Conservation (phyloP, 2,888 invertebrate species). For the Melitaea athalia region DNA sequence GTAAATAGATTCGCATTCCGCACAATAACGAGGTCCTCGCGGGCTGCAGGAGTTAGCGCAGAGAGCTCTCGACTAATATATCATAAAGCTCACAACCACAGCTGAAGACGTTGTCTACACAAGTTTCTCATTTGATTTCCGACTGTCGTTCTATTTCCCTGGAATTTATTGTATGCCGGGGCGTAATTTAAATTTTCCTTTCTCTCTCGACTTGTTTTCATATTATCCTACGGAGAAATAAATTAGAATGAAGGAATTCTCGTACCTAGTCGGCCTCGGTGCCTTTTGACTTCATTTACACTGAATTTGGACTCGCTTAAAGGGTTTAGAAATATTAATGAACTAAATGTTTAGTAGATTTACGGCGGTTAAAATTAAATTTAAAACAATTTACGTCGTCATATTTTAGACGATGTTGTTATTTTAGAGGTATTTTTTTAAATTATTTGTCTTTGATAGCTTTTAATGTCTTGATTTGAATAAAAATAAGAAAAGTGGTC, state of each 20-base stretch:
- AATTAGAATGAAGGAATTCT: constrained; percentile 35
- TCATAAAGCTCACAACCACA: constrained; percentile 22
- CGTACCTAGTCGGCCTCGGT: constrained; percentile 17
- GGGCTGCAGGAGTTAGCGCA: neutral
- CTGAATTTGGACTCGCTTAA: constrained; percentile 25
- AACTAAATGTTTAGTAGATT: constrained; percentile 20
- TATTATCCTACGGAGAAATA: constrained; percentile 40
- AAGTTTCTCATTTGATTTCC: constrained; percentile 37
- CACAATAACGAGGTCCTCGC: neutral
- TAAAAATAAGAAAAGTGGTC: no score
- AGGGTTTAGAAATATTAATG: constrained; percentile 23
- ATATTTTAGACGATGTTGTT: neutral
- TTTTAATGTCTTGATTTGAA: no score
- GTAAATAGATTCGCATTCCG: neutral
- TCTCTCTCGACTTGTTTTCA: constrained; percentile 39
- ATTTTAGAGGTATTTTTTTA: neutral
- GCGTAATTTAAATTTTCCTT: constrained; percentile 41
- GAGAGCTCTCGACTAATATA: constrained; percentile 16
- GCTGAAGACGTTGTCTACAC: constrained; percentile 26
- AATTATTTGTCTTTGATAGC: neutral
- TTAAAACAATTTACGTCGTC: constrained; percentile 4
- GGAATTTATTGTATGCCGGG: constrained; percentile 38
- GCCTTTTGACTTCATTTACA: constrained; percentile 30
- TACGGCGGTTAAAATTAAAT: constrained; percentile 5
- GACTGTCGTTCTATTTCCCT: constrained; percentile 34